Evolutionary conservation across 2,797 vertebrate genomes (phyloP).

Genomic region (Microhierax caerulescens): DNA sequence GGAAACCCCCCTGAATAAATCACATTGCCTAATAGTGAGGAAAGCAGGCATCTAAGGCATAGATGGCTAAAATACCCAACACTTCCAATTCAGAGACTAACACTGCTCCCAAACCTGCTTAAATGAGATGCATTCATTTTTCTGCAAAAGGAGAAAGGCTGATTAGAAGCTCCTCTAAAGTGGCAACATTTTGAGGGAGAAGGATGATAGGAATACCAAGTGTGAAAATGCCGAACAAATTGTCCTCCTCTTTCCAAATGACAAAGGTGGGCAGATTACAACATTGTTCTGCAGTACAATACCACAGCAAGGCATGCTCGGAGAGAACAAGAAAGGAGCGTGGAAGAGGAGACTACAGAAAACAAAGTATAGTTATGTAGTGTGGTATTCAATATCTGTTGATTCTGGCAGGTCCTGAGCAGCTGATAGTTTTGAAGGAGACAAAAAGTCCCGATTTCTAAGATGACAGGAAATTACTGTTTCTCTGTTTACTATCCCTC

Average conservation of each 20-base stretch:
- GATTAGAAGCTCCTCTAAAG: neutral
- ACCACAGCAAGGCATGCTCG: neutral
- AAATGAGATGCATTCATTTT: neutral
- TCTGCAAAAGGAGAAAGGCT: neutral
- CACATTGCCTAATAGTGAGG: neutral
- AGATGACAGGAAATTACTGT: neutral
- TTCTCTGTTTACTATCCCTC: neutral
- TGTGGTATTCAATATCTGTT: neutral
- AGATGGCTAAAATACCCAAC: neutral
- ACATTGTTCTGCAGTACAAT: neutral
- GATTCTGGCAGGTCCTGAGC: neutral
- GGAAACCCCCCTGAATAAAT: neutral
- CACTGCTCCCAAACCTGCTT: neutral
- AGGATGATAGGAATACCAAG: neutral
- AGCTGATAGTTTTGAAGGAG: neutral
- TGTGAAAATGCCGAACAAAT: neutral
- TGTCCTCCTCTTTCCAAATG: neutral
- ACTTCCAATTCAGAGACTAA: neutral
- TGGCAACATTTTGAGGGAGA: neutral
- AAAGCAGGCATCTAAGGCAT: neutral
- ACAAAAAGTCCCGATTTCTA: neutral
- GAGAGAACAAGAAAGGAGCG: neutral
- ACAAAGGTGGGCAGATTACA: neutral
- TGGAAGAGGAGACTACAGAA: neutral
- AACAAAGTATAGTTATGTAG: fast-evolving